Evolutionary conservation across 2,888 invertebrate species (phyloP).

Genomic region (Parnassius glacialis): DNA sequence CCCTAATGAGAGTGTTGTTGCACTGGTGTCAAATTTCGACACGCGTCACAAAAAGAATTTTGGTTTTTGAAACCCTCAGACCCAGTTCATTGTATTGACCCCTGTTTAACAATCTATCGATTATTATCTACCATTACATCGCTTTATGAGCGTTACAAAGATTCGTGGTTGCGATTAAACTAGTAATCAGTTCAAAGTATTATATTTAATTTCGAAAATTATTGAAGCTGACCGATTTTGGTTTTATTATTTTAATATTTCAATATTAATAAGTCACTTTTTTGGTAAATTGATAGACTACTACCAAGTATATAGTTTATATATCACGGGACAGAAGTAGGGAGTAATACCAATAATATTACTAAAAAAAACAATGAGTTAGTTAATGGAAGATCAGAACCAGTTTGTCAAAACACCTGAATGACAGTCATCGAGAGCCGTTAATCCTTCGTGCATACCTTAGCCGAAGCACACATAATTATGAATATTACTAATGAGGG

Average conservation of each 20-base stretch:
- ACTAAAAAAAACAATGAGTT: no score
- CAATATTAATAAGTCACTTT: no score
- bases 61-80: slow-evolving; percentile 53
- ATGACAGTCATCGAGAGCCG: no score
- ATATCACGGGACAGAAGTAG: no score
- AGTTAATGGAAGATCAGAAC: no score
- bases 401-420: no score
- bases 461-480: no score
- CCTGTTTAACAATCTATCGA: slow-evolving; percentile 54
- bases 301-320: no score
- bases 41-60: slow-evolving; percentile 58
- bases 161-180: slow-evolving; percentile 27
- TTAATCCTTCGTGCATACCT: no score
- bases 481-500: no score
- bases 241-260: background rate
- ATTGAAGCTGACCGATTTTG: background rate
- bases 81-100: slow-evolving; percentile 52
- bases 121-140: slow-evolving; percentile 56
- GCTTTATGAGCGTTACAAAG: slow-evolving; percentile 29
- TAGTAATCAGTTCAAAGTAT: slow-evolving; percentile 23
- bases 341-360: no score
- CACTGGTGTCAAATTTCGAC: slow-evolving; percentile 65
- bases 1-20: slow-evolving; percentile 60
- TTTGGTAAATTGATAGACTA: no score
- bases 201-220: slow-evolving; percentile 7